Evolutionary conservation across 2,797 vertebrate genomes (phyloP).

Genomic region (Heliangelus exortis): DNA sequence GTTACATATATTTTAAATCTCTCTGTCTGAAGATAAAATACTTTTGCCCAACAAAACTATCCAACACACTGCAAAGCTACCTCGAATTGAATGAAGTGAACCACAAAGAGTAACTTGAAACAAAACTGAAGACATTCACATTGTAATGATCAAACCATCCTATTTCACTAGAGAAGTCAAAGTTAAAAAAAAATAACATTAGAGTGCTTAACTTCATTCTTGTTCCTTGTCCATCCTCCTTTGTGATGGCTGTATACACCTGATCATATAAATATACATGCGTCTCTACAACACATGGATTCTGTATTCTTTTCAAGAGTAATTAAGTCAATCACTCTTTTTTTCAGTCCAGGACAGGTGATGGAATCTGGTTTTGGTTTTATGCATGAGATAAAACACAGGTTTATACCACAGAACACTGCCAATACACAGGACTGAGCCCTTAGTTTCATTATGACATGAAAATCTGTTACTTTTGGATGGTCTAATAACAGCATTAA

Average conservation of each 20-base stretch:
- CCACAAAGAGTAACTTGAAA: neutral
- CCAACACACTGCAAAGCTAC: neutral
- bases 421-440: neutral
- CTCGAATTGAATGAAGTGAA: neutral
- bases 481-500: neutral
- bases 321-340: neutral
- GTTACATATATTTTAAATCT: neutral
- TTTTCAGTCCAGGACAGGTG: neutral
- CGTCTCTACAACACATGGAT: neutral
- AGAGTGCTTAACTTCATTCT: neutral
- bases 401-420: neutral
- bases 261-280: neutral
- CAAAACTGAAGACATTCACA: neutral
- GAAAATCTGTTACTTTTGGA: neutral
- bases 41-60: neutral
- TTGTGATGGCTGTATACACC: neutral
- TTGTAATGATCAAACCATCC: neutral
- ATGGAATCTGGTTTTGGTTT: neutral
- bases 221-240: neutral
- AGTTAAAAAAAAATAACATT: neutral
- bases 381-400: neutral
- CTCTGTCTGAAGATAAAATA: neutral
- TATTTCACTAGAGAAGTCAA: neutral
- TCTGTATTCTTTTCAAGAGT: neutral
- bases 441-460: neutral